Evolutionary conservation across 1,140 invertebrate species (phyloP).

Genomic region (Drosophila subpulchrella): DNA sequence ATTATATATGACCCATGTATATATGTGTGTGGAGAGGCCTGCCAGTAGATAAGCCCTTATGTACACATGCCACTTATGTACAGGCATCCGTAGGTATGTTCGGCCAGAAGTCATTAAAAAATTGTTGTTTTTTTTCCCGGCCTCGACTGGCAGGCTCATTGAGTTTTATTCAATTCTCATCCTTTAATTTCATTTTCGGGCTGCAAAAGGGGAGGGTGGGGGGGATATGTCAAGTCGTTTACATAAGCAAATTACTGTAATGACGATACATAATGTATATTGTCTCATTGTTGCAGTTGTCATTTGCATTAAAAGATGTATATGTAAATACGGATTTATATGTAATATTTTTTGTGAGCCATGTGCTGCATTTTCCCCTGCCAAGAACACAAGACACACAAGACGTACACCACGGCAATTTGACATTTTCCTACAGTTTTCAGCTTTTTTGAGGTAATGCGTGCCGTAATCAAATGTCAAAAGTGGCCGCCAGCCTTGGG

Average conservation of each 20-base stretch:
- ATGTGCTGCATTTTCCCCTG: constrained; percentile 8
- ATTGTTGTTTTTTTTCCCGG: constrained; percentile 26
- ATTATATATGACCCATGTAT: constrained; percentile 71
- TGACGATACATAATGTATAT: constrained; percentile 53
- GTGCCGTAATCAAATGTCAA: constrained; percentile 74
- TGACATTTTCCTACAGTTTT: constrained; percentile 39
- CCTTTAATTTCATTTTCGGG: constrained; percentile 61
- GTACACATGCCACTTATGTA: constrained; percentile 40
- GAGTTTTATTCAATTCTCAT: constrained; percentile 70
- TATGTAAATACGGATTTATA: not conserved
- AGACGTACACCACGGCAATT: constrained; percentile 30
- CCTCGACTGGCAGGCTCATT: constrained; percentile 20
- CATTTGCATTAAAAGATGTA: constrained; percentile 54
- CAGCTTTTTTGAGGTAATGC: constrained; percentile 57
- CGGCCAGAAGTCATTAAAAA: constrained; percentile 59
- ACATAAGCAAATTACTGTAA: constrained; percentile 78
- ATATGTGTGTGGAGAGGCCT: not conserved
- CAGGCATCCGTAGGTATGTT: constrained; percentile 33
- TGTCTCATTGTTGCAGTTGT: constrained; percentile 35
- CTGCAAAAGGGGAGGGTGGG: not conserved
- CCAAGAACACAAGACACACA: constrained; percentile 22
- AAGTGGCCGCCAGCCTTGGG: constrained; percentile 26
- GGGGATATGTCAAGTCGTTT: constrained; percentile 60
- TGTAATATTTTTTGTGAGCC: constrained; percentile 25
- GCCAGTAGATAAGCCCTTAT: constrained; percentile 58